These are phyloP conservation scores for Hyperoplus lanceolatus DNA, from an alignment of 2,797 vertebrate genomes.

Conservation along the genomic window DNA sequence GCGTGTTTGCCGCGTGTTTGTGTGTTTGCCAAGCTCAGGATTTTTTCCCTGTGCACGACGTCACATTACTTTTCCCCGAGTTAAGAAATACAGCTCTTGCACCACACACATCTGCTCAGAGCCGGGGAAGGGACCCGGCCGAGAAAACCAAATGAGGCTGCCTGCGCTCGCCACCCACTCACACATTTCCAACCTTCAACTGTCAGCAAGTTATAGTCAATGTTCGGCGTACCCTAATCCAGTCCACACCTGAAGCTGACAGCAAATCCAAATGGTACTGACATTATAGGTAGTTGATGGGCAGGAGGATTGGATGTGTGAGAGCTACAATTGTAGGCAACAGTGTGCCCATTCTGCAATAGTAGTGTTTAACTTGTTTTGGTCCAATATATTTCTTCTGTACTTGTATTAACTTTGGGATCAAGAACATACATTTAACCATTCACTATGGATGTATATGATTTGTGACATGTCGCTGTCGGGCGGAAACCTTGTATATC, in stretches of 20 bases:
- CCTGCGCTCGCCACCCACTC: conserved; percentile 51
- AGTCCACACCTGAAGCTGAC: conserved; percentile 25
- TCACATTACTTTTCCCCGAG: conserved; percentile 69
- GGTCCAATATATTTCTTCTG: neutral
- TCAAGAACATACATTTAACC: neutral
- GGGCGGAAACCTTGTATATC: too few species aligned
- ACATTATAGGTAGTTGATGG: neutral
- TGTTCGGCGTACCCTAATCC: conserved; percentile 25
- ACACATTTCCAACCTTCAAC: conserved; percentile 42
- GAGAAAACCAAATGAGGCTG: conserved; percentile 61
- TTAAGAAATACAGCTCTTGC: conserved; percentile 64
- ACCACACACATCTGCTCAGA: conserved; percentile 67
- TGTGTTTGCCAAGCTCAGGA: conserved; percentile 71
- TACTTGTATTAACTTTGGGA: neutral
- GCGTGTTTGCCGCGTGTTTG: conserved; percentile 33
- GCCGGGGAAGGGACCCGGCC: conserved; percentile 37
- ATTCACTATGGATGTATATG: neutral
- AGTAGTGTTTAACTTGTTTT: neutral
- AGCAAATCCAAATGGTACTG: conserved; percentile 31
- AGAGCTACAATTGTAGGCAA: neutral
- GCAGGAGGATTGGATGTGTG: neutral
- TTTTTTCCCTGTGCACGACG: conserved; percentile 49
- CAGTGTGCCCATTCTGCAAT: neutral
- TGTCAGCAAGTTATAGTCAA: conserved; percentile 36
- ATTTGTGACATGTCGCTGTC: too few species aligned